Evolutionary conservation across 37 sponge, comb jelly and placozoan species (phyloP), one percentile per base, ranked within the genome.

Genomic region (Bolinopsis microptera): DNA sequence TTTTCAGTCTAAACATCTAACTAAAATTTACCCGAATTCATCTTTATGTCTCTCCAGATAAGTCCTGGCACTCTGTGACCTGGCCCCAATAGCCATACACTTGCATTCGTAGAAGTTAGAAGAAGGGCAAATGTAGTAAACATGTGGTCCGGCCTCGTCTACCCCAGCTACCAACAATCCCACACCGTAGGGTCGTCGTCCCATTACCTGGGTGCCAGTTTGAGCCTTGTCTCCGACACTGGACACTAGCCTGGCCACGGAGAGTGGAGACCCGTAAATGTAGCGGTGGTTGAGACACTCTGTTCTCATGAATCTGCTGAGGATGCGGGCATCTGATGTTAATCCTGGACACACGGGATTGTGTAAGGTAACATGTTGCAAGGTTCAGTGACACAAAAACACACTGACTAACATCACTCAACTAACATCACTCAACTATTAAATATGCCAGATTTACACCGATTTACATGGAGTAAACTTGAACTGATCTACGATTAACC

Each of bases 51-150:
- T 98, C 94, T 98, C 99, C 25, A 98, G 94, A 93, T 98, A 98
- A 0, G 99, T 98, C 24, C 97, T 76, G 3, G 97, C 99, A 48
- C 95, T 96, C 95, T 97, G 99, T 77, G 99, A 98, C 38, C 99
- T 67, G 8, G 99, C 96, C 34, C 99, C 99, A 93, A 98, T 98
- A 32, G 99, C 96, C 99, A 98, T 98, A n/a, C 95, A 95, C 93
- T 96, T 96, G 94, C 99, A 98, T 93, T 98, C 97, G 77, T 96
- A 97, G 83, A 94, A 97, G 94, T 98, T 97, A 21, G 99, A 95
- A 22, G 99, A 98, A 25, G 99, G 99, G 94, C 97, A 98, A 1
- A 96, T 95, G 92, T 98, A 96, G 93, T 93, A 97, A 67, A 98
- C 48, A 90, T 98, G 97, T 35, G 97, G 96, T 0, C 99, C 99